Evolutionary conservation across 2,888 invertebrate genomes (phyloP).

Genomic region (Agrotis exclamationis): DNA sequence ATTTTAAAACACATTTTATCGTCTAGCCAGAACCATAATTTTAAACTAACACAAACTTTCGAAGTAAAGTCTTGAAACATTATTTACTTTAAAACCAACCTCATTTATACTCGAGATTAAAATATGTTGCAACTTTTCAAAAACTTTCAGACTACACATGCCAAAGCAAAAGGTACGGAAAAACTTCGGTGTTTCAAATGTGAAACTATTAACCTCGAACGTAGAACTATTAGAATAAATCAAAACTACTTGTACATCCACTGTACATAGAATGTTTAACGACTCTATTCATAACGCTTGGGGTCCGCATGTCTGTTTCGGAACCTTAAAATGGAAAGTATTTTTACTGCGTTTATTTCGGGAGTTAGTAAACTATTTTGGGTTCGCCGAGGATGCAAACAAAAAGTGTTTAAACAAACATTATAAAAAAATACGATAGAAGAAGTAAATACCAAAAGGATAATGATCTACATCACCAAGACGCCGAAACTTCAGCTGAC

Average conservation of each 20-base stretch:
- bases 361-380: not conserved
- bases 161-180: constrained; percentile 32
- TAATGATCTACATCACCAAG: too few relatives aligned
- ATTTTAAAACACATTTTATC: not conserved
- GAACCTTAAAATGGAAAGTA: constrained; percentile 32
- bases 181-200: constrained; percentile 53
- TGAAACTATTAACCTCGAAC: constrained; percentile 62
- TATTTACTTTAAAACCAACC: constrained; percentile 24
- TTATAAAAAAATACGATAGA: not conserved
- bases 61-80: constrained; percentile 21
- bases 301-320: constrained; percentile 47
- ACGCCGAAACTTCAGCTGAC: too few relatives aligned
- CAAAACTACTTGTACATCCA: constrained; percentile 60
- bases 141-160: constrained; percentile 35
- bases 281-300: constrained; percentile 64
- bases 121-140: constrained; percentile 37
- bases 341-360: constrained; percentile 11
- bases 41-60: constrained; percentile 25
- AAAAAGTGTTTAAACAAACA: too few relatives aligned
- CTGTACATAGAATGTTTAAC: constrained; percentile 60
- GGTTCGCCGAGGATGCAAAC: not conserved
- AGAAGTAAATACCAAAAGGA: too few relatives aligned
- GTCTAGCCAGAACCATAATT: constrained; percentile 4
- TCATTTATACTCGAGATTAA: constrained; percentile 34
- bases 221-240: constrained; percentile 70